Evolutionary conservation across 2,113 vertebrate species (phyloP), one percentile per base, ranked within the genome.

Genomic region (Scopus umbretta): DNA sequence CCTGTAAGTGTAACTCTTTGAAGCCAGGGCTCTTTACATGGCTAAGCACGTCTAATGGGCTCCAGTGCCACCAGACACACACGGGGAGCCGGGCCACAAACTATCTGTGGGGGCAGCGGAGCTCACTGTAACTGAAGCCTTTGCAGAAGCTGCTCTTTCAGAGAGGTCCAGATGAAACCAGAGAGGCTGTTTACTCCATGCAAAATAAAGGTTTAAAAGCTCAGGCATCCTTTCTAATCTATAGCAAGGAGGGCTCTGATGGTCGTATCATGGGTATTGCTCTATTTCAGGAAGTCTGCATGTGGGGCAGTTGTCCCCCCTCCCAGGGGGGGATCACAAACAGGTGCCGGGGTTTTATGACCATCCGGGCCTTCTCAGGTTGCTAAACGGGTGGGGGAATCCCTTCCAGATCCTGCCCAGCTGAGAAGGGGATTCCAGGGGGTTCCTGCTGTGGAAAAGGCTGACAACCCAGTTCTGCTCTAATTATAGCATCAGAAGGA

Each of bases 261-360:
- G 42, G 22, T 66, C 3, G 5, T 80, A 9, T 65, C 2, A 7
- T 47, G 59, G 53, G 26, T 76, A 6, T 93, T 66, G 55, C 79
- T 95, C 90, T 96, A 92, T 96, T 96, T 97, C 75, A 83, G 90
- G 90, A 90, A 78, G 47, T 59, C 90, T 70, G 55, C 62, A 59
- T 59, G 72, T 79, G 80, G 84, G 93, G 89, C 94, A 81, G 94
- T 93, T 96, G 85, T 94, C 40, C 62, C 47, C 6, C 13, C 40
- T 88, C 71, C 65, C 47, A 32, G 50, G 56, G 79, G 92, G 92
- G 68, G 65, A 84, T 58, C 68, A 96, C 92, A 91, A 95, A 71
- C 96, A 97, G 96, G 92, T 96, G 96, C 38, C 25, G 29, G 90
- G 81, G 43, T 71, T 92, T 96, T 94, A 94, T 56, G 86, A 43